Evolutionary conservation across 2,888 invertebrate species (phyloP).

Genomic region (Eueremaeus valkanovi): DNA sequence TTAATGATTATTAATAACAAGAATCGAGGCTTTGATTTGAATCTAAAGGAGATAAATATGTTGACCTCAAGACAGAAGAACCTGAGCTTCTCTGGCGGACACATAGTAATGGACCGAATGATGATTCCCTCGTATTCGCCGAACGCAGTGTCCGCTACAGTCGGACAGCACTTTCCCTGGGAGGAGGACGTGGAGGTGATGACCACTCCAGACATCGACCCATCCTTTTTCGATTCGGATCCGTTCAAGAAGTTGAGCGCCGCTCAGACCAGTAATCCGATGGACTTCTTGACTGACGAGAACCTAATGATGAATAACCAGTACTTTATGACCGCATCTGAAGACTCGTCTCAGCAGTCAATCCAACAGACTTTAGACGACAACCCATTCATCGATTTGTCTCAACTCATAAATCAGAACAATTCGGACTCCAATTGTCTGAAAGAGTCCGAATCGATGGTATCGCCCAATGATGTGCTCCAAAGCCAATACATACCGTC

Average conservation of each 20-base stretch:
- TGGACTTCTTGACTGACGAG: neutral
- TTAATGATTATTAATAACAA: too few relatives aligned
- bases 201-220: slow-evolving; percentile 13
- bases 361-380: neutral
- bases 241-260: slow-evolving; percentile 28
- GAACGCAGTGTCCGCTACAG: neutral
- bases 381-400: neutral
- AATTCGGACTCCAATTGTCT: neutral
- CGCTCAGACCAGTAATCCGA: too few relatives aligned
- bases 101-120: neutral
- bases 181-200: slow-evolving; percentile 3
- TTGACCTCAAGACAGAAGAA: neutral
- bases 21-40: too few relatives aligned
- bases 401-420: neutral
- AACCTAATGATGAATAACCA: neutral
- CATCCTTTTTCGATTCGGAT: neutral
- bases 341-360: neutral
- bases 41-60: neutral
- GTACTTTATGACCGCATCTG: too few relatives aligned
- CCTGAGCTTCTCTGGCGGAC: neutral
- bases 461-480: neutral
- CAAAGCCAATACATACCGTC: neutral
- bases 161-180: neutral
- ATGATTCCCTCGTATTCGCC: slow-evolving; percentile 20
- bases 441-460: neutral